Evolutionary conservation across 2,888 invertebrate genomes (phyloP), one percentile per base, ranked within the genome.

Genomic region (Latrodectus elegans): DNA sequence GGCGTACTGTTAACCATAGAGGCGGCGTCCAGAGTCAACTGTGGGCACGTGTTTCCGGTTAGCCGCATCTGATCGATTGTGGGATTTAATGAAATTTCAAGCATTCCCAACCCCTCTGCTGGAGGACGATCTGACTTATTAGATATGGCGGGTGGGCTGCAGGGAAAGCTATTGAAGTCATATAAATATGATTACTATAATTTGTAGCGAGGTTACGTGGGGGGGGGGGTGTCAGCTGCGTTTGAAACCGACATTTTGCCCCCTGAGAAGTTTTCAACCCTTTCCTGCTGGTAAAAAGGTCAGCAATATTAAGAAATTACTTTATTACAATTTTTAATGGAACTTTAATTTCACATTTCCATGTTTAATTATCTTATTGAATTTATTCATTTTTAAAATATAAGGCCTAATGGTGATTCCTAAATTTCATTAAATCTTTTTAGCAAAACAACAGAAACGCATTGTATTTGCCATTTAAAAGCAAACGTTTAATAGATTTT

Each of bases 131-230:
- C 79, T 70, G 77, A 76, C 77, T 81, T 81, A 81, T 81, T 81
- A 80, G 86, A 81, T 76, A 86, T 80, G n/a, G 65, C 67, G n/a
- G 67, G 71, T 70, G 55, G 60, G 76, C 12, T n/a, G 65, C 26
- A 17, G 15, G 53, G 67, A 72, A 9, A 22, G 49, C 84, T 12
- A 77, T 77, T 78, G 77, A 74, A 78, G 73, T 84, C 84, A 64
- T 77, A 87, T 87, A 87, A 87, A 87, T 87, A 81, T 82, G 86
- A 87, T 87, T 87, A 87, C 81, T 55, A 77, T 76, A 87, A 87
- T 87, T 87, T 87, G 81, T 81, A 72, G 81, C 77, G 70, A 38
- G 78, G 70, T 11, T 60, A 60, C n/a, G 12, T 60, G 60, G 38
- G 38, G 3, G 38, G 38, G 3, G 4, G 4, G 6, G 38, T 22